These are phyloP conservation scores for Battus philenor DNA, from an alignment of 1,140 invertebrate genomes.

Conservation along the genomic window DNA sequence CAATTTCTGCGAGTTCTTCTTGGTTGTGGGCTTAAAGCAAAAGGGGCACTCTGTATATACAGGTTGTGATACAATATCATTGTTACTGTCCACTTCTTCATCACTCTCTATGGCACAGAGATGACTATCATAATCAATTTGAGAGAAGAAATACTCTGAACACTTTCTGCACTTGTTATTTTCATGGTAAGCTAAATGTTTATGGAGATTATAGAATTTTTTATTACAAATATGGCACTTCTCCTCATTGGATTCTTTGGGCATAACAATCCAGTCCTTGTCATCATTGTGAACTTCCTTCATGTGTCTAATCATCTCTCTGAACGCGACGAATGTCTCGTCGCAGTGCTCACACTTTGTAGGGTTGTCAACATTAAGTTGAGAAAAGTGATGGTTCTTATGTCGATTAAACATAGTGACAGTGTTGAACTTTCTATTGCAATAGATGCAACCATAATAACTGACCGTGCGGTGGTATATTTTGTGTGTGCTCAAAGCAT, in stretches of 20 bases:
- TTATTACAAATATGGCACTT: constrained; percentile 68
- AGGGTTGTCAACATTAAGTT: constrained; percentile 61
- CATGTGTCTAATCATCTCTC: constrained; percentile 68
- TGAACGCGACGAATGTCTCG: constrained; percentile 63
- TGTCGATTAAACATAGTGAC: constrained; percentile 59
- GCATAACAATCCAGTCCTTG: constrained; percentile 63
- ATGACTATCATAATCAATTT: constrained; percentile 56
- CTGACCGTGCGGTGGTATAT: constrained; percentile 61
- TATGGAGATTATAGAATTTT: constrained; percentile 61
- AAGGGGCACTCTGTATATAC: constrained; percentile 67
- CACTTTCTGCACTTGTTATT: constrained; percentile 72
- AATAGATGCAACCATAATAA: constrained; percentile 68
- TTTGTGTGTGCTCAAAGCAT: constrained; percentile 56
- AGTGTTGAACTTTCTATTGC: constrained; percentile 60
- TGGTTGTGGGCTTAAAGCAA: constrained; percentile 68
- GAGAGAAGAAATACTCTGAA: constrained; percentile 65
- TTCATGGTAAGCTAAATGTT: constrained; percentile 68
- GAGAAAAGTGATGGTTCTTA: constrained; percentile 60
- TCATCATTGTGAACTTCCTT: constrained; percentile 58
- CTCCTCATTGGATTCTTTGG: constrained; percentile 58
- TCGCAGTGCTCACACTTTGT: constrained; percentile 69
- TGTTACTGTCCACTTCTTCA: constrained; percentile 35
- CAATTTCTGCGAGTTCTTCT: constrained; percentile 41
- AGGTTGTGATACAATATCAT: constrained; percentile 22
- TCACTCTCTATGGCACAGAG: constrained; percentile 67